These are phyloP conservation scores for Taxidea taxus DNA, from an alignment of 2,113 vertebrate genomes.

Conservation along the genomic window DNA sequence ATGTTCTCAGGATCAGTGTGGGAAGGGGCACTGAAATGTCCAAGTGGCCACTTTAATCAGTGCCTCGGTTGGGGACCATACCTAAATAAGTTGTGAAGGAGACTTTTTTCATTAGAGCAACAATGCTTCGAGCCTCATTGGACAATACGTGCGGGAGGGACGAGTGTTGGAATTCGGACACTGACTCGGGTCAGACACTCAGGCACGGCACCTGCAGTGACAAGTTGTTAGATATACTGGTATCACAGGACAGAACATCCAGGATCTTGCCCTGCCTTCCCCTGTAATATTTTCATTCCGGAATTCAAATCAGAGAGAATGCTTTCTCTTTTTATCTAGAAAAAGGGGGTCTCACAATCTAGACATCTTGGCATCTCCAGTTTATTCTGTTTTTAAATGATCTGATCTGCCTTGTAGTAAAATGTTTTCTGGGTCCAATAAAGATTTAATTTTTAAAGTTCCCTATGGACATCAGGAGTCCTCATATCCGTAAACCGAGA, in stretches of 20 bases:
- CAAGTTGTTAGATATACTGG: not conserved
- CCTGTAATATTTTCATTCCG: not conserved
- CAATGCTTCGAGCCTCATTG: not conserved
- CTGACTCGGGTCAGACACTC: not conserved
- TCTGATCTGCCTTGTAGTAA: not conserved
- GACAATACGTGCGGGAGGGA: not conserved
- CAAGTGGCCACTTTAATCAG: not conserved
- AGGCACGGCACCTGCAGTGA: not conserved
- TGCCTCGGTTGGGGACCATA: not conserved
- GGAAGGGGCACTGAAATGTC: not conserved
- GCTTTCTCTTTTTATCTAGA: slow-evolving; percentile 15
- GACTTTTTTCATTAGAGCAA: not conserved
- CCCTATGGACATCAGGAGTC: not conserved
- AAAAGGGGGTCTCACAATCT: not conserved
- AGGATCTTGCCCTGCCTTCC: not conserved
- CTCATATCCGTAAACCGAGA: not conserved
- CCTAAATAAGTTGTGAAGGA: not conserved
- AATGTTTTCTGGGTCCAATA: not conserved
- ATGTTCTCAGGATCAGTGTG: not conserved
- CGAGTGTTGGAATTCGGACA: not conserved
- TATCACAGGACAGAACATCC: not conserved
- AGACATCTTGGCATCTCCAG: not conserved
- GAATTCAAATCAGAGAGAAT: not conserved
- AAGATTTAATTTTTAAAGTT: not conserved
- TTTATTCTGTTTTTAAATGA: not conserved